phyloP scores from a whole-genome alignment of 1,140 invertebrate species.

The Listronotus oregonensis region DNA sequence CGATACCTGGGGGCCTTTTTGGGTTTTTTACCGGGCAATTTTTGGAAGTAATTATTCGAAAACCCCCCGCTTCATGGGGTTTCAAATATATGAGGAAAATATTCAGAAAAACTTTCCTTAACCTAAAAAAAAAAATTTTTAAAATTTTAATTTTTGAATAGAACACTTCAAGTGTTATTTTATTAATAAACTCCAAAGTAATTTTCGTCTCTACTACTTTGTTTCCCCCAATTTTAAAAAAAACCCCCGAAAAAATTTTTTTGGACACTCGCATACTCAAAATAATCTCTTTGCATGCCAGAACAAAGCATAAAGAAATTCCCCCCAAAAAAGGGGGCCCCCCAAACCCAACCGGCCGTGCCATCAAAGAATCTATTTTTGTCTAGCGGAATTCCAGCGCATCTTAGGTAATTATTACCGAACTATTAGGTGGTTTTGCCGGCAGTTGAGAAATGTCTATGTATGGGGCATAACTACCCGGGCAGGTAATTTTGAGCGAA shows the following conservation, averaged over 20 bases:
- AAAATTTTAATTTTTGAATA: too few species aligned
- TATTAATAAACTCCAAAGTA: neutral
- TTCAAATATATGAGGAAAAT: too few species aligned
- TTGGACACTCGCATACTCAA: constrained; percentile 28
- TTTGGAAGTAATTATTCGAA: too few species aligned
- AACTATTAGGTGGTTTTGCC: too few species aligned
- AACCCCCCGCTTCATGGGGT: too few species aligned
- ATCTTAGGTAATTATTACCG: constrained; percentile 16
- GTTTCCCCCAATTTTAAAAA: constrained; percentile 20
- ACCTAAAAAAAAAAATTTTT: too few species aligned
- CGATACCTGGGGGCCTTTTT: too few species aligned
- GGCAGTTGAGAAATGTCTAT: too few species aligned
- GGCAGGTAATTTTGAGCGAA: too few species aligned
- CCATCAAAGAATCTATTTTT: constrained; percentile 26
- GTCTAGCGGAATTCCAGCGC: constrained; percentile 19
- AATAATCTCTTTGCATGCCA: constrained; percentile 29
- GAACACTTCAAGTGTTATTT: neutral
- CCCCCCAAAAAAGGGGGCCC: constrained; percentile 9
- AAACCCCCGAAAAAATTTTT: constrained; percentile 12
- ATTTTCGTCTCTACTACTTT: neutral
- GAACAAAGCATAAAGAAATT: constrained; percentile 7
- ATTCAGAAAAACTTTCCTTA: too few species aligned
- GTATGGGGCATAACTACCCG: too few species aligned
- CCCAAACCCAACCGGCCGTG: constrained; percentile 1
- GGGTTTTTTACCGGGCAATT: too few species aligned